A percentile compares a stretch with the other conserved stretches of the same genome.
Evolutionary conservation across 2,888 invertebrate genomes (phyloP).

Genomic region (Amaurobius ferox): DNA sequence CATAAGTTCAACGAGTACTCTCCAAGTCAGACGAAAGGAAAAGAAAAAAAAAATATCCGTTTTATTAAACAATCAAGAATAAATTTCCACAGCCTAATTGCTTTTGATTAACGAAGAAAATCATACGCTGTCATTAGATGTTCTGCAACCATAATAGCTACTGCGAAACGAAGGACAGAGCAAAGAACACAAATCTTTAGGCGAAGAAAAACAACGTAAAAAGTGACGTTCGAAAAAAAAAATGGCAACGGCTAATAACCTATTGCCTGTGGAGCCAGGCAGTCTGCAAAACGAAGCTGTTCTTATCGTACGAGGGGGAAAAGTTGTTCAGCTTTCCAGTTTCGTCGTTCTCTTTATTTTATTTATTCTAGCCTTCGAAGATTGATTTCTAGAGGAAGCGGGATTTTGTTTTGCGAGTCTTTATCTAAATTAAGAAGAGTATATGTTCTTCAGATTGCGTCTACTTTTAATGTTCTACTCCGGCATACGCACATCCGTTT

Average conservation of each 20-base stretch:
- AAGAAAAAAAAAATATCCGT: background rate
- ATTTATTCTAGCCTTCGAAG: constrained; percentile 13
- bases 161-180: background rate
- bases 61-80: background rate
- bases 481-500: constrained; percentile 42
- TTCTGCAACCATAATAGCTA: background rate
- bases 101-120: background rate
- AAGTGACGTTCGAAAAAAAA: background rate
- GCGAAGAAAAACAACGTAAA: no score
- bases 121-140: background rate
- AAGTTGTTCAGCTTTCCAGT: background rate
- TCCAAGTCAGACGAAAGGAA: background rate
- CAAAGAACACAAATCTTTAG: background rate
- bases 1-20: background rate
- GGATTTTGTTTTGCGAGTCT: constrained; percentile 50
- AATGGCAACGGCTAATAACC: constrained; percentile 44
- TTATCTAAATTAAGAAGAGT: constrained; percentile 69
- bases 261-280: constrained; percentile 48
- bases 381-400: constrained; percentile 59
- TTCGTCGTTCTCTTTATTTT: constrained; percentile 20
- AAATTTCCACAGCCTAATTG: background rate
- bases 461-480: constrained; percentile 56
- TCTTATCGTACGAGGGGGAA: constrained; percentile 26
- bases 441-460: constrained; percentile 53
- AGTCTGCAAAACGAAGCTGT: constrained; percentile 49